Conservation (phyloP, 1,140 invertebrate genomes). For the Sycobia sp. region DNA sequence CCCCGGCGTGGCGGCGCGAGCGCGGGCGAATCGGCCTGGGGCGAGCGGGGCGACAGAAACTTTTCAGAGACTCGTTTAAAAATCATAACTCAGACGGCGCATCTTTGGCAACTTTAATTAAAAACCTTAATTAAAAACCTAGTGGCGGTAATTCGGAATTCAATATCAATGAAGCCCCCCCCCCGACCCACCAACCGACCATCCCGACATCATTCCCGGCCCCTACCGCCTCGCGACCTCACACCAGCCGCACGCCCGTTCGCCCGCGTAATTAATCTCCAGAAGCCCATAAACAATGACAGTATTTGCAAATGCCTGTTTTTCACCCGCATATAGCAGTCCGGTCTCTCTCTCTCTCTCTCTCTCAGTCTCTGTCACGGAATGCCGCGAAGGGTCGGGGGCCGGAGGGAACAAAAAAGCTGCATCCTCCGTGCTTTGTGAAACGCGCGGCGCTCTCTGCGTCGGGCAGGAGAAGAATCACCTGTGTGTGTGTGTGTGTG, state of each 20-base stretch:
- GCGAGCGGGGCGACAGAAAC: too few relatives aligned
- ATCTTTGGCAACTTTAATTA: background rate
- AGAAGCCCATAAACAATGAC: slow-evolving; percentile 5
- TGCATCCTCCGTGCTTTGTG: background rate
- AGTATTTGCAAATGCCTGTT: slow-evolving; percentile 3
- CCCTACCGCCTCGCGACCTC: too few relatives aligned
- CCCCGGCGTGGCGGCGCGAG: too few relatives aligned
- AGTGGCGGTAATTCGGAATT: background rate
- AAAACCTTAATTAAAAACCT: slow-evolving; percentile 4
- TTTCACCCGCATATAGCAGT: background rate
- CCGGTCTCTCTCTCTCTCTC: too few relatives aligned
- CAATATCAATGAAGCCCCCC: slow-evolving; percentile 1
- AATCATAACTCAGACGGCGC: background rate
- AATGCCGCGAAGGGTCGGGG: too few relatives aligned
- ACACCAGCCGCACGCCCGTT: background rate
- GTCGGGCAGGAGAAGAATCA: too few relatives aligned
- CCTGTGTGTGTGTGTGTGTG: too few relatives aligned
- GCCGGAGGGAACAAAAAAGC: background rate
- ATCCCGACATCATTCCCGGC: too few relatives aligned
- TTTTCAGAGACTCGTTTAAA: too few relatives aligned
- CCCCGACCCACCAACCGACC: too few relatives aligned
- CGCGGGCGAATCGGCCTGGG: too few relatives aligned
- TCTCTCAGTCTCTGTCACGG: background rate
- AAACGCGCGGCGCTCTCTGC: too few relatives aligned
- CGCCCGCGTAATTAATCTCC: slow-evolving; percentile 16